phyloP scores from a whole-genome alignment of 2,797 vertebrate genomes.

The Lycodopsis pacificus region DNA sequence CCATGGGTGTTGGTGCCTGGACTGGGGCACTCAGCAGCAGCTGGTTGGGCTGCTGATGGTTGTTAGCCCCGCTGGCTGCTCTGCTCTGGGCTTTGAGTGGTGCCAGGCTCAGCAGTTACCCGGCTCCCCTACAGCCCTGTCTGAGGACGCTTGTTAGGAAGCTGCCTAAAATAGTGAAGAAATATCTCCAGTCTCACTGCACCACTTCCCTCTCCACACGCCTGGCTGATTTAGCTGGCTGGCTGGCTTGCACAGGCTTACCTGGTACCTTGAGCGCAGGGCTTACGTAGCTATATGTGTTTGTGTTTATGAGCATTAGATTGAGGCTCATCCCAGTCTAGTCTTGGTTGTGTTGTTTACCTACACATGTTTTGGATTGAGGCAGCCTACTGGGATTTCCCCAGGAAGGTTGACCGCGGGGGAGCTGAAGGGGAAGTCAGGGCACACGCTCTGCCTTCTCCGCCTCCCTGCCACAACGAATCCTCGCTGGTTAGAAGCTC shows the following conservation, averaged over 20 bases:
- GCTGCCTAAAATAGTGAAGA: constrained; percentile 85
- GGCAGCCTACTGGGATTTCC: constrained; percentile 57
- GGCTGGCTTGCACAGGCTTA: constrained; percentile 58
- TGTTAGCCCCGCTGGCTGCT: constrained; percentile 80
- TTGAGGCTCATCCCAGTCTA: constrained; percentile 40
- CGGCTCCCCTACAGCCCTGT: constrained; percentile 78
- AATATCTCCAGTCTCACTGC: constrained; percentile 79
- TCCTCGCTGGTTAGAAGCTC: constrained; percentile 36
- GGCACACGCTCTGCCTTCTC: constrained; percentile 25
- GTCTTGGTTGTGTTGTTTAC: constrained; percentile 61
- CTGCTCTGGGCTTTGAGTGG: constrained; percentile 78
- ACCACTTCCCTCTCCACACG: constrained; percentile 65
- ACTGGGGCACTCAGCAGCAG: constrained; percentile 74
- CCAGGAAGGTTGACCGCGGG: constrained; percentile 36
- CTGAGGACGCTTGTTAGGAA: constrained; percentile 86
- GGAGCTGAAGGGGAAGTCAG: constrained; percentile 50
- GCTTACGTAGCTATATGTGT: constrained; percentile 42
- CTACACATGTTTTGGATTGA: constrained; percentile 64
- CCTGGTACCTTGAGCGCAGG: constrained; percentile 61
- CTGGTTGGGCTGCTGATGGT: constrained; percentile 81
- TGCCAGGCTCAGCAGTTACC: constrained; percentile 82
- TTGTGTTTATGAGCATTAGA: constrained; percentile 26
- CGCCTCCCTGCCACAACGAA: constrained; percentile 37
- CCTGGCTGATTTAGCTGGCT: constrained; percentile 71
- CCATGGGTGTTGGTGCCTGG: constrained; percentile 74